Base-by-base conservation (phyloP, 1,140 invertebrate species). In the Euwallacea fornicatus region DNA sequence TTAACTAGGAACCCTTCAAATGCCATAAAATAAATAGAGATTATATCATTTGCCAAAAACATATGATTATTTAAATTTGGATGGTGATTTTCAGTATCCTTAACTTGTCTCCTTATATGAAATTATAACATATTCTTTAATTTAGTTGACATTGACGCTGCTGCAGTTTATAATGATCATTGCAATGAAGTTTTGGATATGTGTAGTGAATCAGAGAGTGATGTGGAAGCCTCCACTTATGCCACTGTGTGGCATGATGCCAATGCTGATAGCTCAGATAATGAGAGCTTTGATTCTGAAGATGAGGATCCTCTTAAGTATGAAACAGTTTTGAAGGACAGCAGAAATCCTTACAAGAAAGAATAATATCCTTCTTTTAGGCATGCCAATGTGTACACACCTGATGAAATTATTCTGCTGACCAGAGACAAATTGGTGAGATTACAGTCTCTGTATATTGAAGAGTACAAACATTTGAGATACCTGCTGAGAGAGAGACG, bases 341-440 rank as follows among this genome's bases (percentile, higher is more conserved):
- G 1, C 21, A 33, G 4, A 33, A 1, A 33, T 33, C 21, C 21
- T 33, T 33, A 33, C 4, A 33, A 33, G 21, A 33, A 33, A 33
- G 21, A 33, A 33, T 33, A 33, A 33, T 50, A 50, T 11, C 10
- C 1, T 43, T 55, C 60, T 44, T 86, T 79, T 82, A 92, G 91
- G 82, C 91, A 94, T 83, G 93, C 93, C 41, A 92, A 92, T 15
- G 89, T 95, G 0, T 96, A 90, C 78, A 95, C 94, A 0, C 90
- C 91, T 0, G 93, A 96, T 78, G 94, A 97, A 82, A 91, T 93
- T 0, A 89, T 93, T 7, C 85, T 87, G 60, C 89, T 95, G 58
- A 87, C 93, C 0, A 84, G 89, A 73, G 88, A 91, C 64, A 93
- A 93, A 78, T 80, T 97, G 66, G 88, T 90, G 7, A 85, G 89